Evolutionary conservation across 1,140 invertebrate species (phyloP).

Genomic region (Belonocnema kinseyi): DNA sequence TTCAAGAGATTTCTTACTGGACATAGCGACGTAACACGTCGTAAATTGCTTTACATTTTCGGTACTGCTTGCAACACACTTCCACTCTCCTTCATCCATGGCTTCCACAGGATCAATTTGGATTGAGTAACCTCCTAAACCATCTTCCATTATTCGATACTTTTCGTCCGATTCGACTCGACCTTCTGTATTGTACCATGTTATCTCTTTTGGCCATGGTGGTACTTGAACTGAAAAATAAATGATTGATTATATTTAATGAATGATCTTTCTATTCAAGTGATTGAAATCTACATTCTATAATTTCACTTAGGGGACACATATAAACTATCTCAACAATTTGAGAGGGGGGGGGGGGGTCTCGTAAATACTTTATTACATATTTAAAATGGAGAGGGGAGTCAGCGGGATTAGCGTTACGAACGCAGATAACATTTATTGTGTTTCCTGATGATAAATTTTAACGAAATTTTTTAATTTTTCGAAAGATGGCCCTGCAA

Average conservation of each 20-base stretch:
- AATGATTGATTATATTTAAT: conserved; percentile 34
- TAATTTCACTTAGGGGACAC: no score
- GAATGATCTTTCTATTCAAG: no score
- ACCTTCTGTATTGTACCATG: conserved; percentile 90
- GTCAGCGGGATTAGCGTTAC: no score
- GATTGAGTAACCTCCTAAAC: conserved; percentile 85
- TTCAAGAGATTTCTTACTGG: conserved; percentile 75
- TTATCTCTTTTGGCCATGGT: conserved; percentile 86
- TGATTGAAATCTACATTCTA: no score
- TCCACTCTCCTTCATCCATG: conserved; percentile 91
- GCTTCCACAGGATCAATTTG: conserved; percentile 85
- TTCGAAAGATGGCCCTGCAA: no score
- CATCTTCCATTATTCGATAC: conserved; percentile 86
- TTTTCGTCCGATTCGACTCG: conserved; percentile 80
- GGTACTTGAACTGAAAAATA: conserved; percentile 81
- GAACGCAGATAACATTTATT: no score
- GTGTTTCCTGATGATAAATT: no score
- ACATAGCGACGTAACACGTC: conserved; percentile 83
- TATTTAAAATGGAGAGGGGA: no score
- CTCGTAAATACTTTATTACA: no score
- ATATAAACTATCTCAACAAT: no score
- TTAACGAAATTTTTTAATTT: no score
- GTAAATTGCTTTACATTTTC: conserved; percentile 85
- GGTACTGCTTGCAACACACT: conserved; percentile 85
- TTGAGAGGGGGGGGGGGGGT: no score